Evolutionary conservation across 2,888 invertebrate species (phyloP).

Genomic region (Heteromurus nitidus): DNA sequence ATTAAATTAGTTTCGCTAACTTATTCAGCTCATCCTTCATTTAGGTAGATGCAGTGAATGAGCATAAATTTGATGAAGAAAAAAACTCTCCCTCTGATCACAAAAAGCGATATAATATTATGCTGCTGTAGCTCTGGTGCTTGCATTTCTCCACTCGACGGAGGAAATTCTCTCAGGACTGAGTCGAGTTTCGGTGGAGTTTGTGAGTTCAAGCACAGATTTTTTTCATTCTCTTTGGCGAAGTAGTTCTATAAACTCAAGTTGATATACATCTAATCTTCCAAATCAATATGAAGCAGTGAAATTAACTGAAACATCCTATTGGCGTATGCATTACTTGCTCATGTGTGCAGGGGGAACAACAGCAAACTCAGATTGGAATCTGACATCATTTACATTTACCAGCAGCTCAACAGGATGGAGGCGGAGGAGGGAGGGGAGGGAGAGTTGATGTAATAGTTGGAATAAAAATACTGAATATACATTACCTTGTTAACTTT

Average conservation of each 20-base stretch:
- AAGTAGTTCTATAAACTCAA: too few relatives aligned
- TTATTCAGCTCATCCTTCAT: not conserved
- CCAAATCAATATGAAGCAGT: constrained; percentile 33
- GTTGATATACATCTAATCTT: constrained; percentile 33
- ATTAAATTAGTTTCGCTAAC: not conserved
- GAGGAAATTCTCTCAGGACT: too few relatives aligned
- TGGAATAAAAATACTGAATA: too few relatives aligned
- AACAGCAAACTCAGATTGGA: constrained; percentile 9
- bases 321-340: not conserved
- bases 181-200: not conserved
- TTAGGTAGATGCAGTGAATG: not conserved
- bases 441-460: too few relatives aligned
- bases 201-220: not conserved
- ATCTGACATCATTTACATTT: constrained; percentile 21
- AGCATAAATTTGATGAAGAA: constrained; percentile 2
- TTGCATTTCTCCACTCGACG: not conserved
- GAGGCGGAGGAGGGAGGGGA: too few relatives aligned
- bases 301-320: constrained; percentile 16
- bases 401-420: not conserved
- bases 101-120: too few relatives aligned
- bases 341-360: not conserved
- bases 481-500: constrained; percentile 37
- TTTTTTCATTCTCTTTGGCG: too few relatives aligned
- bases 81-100: too few relatives aligned
- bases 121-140: too few relatives aligned